Evolutionary conservation across 2,797 vertebrate species (phyloP).

Genomic region (Prunella strophiata): DNA sequence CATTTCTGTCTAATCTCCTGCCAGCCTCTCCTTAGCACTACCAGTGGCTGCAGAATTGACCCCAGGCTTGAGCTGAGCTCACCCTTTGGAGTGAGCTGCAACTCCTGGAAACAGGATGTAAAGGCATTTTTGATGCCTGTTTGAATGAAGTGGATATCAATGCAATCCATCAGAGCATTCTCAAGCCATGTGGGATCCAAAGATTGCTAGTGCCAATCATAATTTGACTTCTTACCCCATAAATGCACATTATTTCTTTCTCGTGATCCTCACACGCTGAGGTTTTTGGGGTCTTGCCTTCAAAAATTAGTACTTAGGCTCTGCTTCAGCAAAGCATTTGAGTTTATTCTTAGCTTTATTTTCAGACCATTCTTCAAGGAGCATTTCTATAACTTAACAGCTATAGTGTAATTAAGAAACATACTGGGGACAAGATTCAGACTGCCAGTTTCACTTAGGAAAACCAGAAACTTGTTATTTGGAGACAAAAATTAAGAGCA

Average conservation of each 20-base stretch:
- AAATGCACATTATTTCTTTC: not conserved
- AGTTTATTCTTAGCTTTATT: not conserved
- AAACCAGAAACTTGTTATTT: not conserved
- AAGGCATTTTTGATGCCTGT: not conserved
- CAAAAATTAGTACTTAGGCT: not conserved
- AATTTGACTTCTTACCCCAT: not conserved
- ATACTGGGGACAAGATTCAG: not conserved
- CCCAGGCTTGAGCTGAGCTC: constrained; percentile 66
- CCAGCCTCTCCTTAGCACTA: constrained; percentile 66
- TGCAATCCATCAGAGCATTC: constrained; percentile 57
- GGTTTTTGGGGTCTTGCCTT: not conserved
- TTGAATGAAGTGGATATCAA: constrained; percentile 66
- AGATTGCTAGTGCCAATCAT: not conserved
- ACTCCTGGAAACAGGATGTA: constrained; percentile 63
- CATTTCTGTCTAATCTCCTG: constrained; percentile 78
- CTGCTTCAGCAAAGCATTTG: not conserved
- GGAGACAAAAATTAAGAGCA: not conserved
- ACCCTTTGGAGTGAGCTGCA: constrained; percentile 60
- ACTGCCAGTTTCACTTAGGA: not conserved
- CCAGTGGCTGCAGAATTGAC: constrained; percentile 71
- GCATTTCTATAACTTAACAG: not conserved
- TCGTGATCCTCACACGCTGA: not conserved
- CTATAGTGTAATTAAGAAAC: not conserved
- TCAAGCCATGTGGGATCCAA: constrained; percentile 50
- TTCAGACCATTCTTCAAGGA: not conserved